A percentile compares a stretch with the other conserved stretches of the same genome.
phyloP scores from a whole-genome alignment of 2,888 invertebrate species.

The Pseudolycoriella hygida region DNA sequence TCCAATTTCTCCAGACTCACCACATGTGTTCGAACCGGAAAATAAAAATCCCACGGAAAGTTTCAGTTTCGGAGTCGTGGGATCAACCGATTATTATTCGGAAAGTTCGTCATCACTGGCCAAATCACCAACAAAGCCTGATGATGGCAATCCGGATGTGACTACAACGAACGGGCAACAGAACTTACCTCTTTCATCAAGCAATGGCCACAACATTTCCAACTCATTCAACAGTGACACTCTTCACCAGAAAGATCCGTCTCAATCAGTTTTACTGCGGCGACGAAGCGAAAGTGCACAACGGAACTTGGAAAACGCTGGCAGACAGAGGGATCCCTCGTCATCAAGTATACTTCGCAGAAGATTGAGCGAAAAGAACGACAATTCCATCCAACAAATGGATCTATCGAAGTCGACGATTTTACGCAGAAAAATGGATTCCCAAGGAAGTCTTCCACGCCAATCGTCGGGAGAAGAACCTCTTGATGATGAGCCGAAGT shows the following conservation, averaged over 20 bases:
- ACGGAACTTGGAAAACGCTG: not conserved
- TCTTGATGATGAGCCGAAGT: too few relatives aligned
- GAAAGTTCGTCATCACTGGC: not conserved
- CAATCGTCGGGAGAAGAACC: too few relatives aligned
- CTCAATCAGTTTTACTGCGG: not conserved
- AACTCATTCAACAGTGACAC: too few relatives aligned
- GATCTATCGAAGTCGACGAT: conserved; percentile 3
- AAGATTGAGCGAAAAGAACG: not conserved
- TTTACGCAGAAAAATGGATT: conserved; percentile 1
- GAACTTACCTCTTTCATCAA: not conserved
- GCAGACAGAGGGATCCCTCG: not conserved
- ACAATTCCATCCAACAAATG: not conserved
- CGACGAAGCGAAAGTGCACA: not conserved
- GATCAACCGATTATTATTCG: conserved; percentile 1
- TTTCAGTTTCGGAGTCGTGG: conserved; percentile 3
- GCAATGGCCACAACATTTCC: too few relatives aligned
- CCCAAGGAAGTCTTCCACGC: not conserved
- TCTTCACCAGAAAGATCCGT: not conserved
- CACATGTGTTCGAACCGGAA: not conserved
- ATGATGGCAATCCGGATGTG: not conserved
- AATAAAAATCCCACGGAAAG: not conserved
- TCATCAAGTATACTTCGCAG: not conserved
- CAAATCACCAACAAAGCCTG: not conserved
- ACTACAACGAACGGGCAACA: not conserved
- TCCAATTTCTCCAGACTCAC: not conserved